These are phyloP conservation scores for Stomatorhinus ivindoensis DNA, from an alignment of 2,113 vertebrate genomes.

Conservation along the genomic window DNA sequence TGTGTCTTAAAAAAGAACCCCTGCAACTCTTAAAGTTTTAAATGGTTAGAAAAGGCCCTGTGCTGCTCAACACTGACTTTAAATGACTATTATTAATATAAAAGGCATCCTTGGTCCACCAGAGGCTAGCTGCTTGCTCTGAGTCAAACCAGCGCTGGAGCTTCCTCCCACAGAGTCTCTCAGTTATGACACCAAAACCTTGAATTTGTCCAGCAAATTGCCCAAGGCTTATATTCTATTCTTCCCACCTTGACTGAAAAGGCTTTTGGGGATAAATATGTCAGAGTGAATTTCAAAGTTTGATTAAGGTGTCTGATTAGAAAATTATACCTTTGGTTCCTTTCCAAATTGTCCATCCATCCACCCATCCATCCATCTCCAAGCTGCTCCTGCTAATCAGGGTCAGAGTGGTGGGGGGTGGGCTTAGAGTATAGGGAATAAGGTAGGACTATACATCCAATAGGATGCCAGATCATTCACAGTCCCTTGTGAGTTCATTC, in stretches of 20 bases:
- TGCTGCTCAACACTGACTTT: not conserved
- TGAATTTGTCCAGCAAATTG: not conserved
- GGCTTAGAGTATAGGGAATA: not conserved
- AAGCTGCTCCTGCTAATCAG: not conserved
- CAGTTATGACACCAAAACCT: not conserved
- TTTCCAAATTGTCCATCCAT: not conserved
- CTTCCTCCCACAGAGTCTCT: not conserved
- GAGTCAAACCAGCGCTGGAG: not conserved
- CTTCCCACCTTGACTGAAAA: not conserved
- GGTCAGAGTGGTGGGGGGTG: not conserved
- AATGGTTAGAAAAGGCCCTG: not conserved
- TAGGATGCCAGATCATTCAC: not conserved
- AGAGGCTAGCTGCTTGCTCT: not conserved
- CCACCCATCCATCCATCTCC: not conserved
- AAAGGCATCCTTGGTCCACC: not conserved
- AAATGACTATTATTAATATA: not conserved
- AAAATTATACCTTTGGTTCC: not conserved
- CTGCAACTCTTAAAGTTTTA: not conserved
- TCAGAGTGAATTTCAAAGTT: not conserved
- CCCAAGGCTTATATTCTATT: not conserved
- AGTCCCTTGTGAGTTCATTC: not conserved
- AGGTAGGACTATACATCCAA: not conserved
- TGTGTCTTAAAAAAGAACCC: not conserved
- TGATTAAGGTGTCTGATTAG: not conserved
- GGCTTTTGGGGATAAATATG: not conserved